A percentile compares a stretch with the other conserved stretches of the same genome.
Conservation (phyloP, 2,797 vertebrate species). For the Cyclura pinguis region DNA sequence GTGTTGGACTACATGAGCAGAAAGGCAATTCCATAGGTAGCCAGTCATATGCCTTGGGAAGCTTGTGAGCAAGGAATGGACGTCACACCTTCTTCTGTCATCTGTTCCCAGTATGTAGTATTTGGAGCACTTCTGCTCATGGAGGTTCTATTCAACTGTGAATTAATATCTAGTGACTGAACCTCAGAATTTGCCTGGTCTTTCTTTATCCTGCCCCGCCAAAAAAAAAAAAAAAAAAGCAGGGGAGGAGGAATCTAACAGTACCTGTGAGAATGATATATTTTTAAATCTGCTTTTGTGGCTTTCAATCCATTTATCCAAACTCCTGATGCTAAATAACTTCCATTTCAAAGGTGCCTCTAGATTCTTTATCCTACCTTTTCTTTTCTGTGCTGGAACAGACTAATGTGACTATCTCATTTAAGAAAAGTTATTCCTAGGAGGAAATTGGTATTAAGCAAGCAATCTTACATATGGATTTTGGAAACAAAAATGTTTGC, state of each 20-base stretch:
- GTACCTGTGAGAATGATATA: too few relatives aligned
- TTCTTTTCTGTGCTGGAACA: too few relatives aligned
- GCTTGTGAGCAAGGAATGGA: neutral
- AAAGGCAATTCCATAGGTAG: neutral
- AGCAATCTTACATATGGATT: neutral
- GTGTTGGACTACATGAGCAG: too few relatives aligned
- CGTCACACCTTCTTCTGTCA: neutral
- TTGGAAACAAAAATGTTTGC: neutral
- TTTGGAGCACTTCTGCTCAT: neutral
- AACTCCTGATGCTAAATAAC: too few relatives aligned
- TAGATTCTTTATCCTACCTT: neutral
- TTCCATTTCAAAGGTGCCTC: neutral
- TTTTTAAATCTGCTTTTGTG: neutral
- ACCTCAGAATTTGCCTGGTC: neutral
- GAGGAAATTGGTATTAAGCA: neutral
- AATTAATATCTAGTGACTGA: neutral
- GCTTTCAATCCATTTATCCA: neutral
- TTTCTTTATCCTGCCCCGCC: neutral
- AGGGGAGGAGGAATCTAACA: too few relatives aligned
- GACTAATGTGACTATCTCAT: too few relatives aligned
- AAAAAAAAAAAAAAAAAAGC: neutral
- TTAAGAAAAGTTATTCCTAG: neutral
- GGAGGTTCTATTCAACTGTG: neutral
- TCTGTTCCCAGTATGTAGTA: neutral
- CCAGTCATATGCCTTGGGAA: neutral